phyloP scores from a whole-genome alignment of 2,113 vertebrate species.

The Leptodactylus fuscus region DNA sequence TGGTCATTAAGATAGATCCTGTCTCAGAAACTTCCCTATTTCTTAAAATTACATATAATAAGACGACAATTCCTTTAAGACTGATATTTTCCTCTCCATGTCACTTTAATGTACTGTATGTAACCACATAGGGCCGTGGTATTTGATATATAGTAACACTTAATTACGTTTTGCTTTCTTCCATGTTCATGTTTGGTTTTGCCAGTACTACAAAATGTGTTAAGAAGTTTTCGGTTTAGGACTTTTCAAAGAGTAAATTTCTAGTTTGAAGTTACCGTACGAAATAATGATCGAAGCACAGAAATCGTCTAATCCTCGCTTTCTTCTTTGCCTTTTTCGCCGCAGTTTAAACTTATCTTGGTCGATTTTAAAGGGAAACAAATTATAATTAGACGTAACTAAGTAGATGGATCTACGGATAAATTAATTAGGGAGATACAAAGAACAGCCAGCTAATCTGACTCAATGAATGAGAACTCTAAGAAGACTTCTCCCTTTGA shows the following conservation, averaged over 20 bases:
- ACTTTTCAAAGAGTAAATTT: background rate
- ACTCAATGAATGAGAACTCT: background rate
- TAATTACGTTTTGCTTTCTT: background rate
- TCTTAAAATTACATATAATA: no score
- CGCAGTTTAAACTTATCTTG: slow-evolving; percentile 66
- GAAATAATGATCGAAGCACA: background rate
- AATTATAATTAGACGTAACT: slow-evolving; percentile 76
- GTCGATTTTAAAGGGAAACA: slow-evolving; percentile 69
- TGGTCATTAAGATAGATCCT: no score
- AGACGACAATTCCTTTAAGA: no score
- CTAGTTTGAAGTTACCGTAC: background rate
- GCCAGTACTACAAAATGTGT: background rate
- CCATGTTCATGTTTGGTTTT: background rate
- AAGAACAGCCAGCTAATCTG: slow-evolving; percentile 69
- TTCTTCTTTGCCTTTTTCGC: slow-evolving; percentile 58
- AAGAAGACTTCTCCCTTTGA: background rate
- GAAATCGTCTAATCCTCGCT: slow-evolving; percentile 9
- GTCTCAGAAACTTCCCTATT: no score
- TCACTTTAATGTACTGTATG: no score
- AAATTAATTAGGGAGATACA: slow-evolving; percentile 80
- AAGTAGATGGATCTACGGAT: slow-evolving; percentile 78
- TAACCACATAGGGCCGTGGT: no score
- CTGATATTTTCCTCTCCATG: no score
- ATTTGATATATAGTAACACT: background rate
- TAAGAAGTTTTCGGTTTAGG: background rate